phyloP scores from a whole-genome alignment of 1,140 invertebrate genomes.

The Carcinoscorpius rotundicauda region DNA sequence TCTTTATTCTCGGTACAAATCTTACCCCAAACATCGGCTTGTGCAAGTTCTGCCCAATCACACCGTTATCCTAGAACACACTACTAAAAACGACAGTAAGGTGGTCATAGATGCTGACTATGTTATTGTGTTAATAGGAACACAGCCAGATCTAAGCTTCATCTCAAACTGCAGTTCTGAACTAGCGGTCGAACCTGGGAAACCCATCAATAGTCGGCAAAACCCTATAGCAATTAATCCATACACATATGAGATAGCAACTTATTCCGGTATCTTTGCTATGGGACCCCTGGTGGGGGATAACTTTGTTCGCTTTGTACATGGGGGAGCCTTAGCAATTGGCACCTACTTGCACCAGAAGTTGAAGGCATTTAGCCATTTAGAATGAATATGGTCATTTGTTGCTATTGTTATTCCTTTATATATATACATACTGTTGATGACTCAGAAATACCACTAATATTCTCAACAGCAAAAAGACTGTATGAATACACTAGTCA shows the following conservation, averaged over 20 bases:
- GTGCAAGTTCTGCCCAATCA: slow-evolving; percentile 33
- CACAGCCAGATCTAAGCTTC: slow-evolving; percentile 63
- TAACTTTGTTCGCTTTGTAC: slow-evolving; percentile 74
- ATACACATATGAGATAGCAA: slow-evolving; percentile 52
- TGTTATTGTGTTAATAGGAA: slow-evolving; percentile 66
- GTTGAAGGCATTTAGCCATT: too few species aligned
- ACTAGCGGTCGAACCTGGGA: slow-evolving; percentile 47
- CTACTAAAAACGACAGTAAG: background rate
- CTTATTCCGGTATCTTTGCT: slow-evolving; percentile 59
- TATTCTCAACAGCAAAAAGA: too few species aligned
- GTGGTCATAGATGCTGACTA: slow-evolving; percentile 46
- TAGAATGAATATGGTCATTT: too few species aligned
- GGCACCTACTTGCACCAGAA: background rate
- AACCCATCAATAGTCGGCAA: slow-evolving; percentile 54
- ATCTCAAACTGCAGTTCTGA: slow-evolving; percentile 31
- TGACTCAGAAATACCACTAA: too few species aligned
- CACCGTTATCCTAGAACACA: slow-evolving; percentile 31
- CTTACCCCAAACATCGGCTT: slow-evolving; percentile 50
- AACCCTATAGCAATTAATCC: slow-evolving; percentile 66
- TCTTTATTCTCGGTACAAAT: slow-evolving; percentile 53
- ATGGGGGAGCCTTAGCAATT: slow-evolving; percentile 43
- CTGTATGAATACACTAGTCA: too few species aligned
- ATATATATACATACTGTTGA: too few species aligned
- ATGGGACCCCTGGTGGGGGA: slow-evolving; percentile 74
- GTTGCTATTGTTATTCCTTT: too few species aligned